Base-by-base conservation (phyloP, 35 echinoderm and acorn worm genomes). In the Ptychodera flava region DNA sequence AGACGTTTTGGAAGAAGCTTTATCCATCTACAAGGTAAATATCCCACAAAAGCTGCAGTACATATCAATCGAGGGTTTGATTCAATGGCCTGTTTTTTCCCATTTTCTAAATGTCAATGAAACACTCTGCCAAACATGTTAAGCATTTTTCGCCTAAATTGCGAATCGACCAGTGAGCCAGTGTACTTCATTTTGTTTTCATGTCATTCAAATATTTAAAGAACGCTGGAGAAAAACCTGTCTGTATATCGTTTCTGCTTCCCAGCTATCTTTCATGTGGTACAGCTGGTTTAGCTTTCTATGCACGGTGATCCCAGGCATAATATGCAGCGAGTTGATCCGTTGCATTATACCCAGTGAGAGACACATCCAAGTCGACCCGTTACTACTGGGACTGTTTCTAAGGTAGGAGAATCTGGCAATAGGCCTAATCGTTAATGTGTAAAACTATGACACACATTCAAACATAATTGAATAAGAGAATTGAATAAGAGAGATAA, bases 191-290 rank as follows among this genome's bases (percentile, higher is more conserved):
- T n/a, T n/a, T n/a, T n/a, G n/a, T n/a, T n/a, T n/a, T n/a, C n/a
- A n/a, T n/a, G n/a, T n/a, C n/a, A n/a, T n/a, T n/a, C n/a, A n/a
- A n/a, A n/a, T n/a, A n/a, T n/a, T n/a, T n/a, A n/a, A n/a, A n/a
- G n/a, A n/a, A n/a, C n/a, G n/a, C n/a, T n/a, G n/a, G n/a, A n/a
- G n/a, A n/a, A n/a, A n/a, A n/a, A n/a, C n/a, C n/a, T n/a, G n/a
- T n/a, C n/a, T n/a, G n/a, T n/a, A n/a, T n/a, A n/a, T n/a, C 75
- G n/a, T 15, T 15, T 77, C 15, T 77, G 15, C 15, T 79, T 32
- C 33, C 52, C 79, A 91, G 89, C 35, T 91, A 29, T 91, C 89
- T 0, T 91, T 91, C 34, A 91, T 85, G 76, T 91, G 89, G 89
- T 91, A 91, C 75, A 84, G 83, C 0, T 80, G 83, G 16, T 76